A percentile compares a stretch with the other conserved stretches of the same genome.
Conservation (phyloP, 2,888 invertebrate species). For the Frankliniella fusca region DNA sequence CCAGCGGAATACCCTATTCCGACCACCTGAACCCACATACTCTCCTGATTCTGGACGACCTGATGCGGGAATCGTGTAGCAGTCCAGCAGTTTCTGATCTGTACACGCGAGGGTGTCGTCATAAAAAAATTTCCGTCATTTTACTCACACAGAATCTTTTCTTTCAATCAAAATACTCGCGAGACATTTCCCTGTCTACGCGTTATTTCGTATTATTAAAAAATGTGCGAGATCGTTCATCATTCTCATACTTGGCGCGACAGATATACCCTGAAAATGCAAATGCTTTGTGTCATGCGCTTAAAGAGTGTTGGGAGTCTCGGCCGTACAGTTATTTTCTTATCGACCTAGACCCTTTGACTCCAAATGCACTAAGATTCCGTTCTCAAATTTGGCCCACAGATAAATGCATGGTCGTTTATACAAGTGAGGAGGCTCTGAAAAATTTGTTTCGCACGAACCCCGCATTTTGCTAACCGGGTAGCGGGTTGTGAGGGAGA, state of each 20-base stretch:
- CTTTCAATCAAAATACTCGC: background rate
- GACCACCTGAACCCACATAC: background rate
- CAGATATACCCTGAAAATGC: background rate
- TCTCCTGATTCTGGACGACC: background rate
- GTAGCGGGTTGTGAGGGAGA: background rate
- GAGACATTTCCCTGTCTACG: background rate
- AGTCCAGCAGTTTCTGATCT: background rate
- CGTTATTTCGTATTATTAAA: background rate
- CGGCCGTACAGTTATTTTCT: background rate
- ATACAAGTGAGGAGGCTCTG: background rate
- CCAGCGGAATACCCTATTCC: too few relatives aligned
- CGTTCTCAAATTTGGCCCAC: background rate
- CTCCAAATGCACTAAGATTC: background rate
- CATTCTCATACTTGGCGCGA: background rate
- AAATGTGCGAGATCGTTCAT: background rate
- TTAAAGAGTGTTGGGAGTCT: background rate
- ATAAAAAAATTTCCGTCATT: background rate
- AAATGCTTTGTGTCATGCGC: background rate
- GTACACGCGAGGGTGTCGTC: background rate
- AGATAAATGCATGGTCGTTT: background rate
- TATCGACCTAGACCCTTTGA: background rate
- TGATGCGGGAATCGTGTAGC: background rate
- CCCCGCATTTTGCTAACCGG: too few relatives aligned
- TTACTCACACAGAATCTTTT: background rate
- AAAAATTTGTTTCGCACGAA: too few relatives aligned